Base-by-base conservation (phyloP, 2,888 invertebrate genomes). In the Arrhopalites spinosus region DNA sequence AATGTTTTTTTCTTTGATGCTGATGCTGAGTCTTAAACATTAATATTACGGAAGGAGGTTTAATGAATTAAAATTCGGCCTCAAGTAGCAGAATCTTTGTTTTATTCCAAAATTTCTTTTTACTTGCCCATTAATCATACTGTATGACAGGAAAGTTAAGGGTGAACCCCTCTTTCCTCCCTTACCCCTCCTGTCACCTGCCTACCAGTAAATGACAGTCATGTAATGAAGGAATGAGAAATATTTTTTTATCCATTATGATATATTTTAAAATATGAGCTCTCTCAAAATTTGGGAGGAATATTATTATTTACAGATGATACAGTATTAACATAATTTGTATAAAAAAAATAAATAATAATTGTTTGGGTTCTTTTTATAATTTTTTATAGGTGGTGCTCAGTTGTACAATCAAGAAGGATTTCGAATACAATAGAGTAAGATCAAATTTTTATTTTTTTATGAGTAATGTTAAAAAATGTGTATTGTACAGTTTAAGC, bases 401-500 rank as follows among this genome's bases (percentile, higher is more conserved):
- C 82, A 94, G 94, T 87, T 97, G 96, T 89, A 92, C 93, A 71
- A 93, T 97, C 86, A 95, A 95, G 87, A 94, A 94, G 86, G 96
- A 97, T 87, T 94, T 97, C 86, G 93, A 95, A 86, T 97, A 97
- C 89, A 94, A 95, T 87, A n/a, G n/a, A n/a, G n/a, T n/a, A n/a
- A n/a, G n/a, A n/a, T n/a, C n/a, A n/a, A n/a, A n/a, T n/a, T n/a
- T n/a, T n/a, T n/a, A n/a, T n/a, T n/a, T n/a, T n/a, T n/a, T n/a
- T n/a, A n/a, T n/a, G n/a, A n/a, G n/a, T n/a, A n/a, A n/a, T n/a
- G n/a, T n/a, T n/a, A n/a, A n/a, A n/a, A n/a, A n/a, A n/a, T n/a
- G n/a, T n/a, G n/a, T n/a, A n/a, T n/a, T n/a, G n/a, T n/a, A n/a
- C n/a, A n/a, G n/a, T n/a, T n/a, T n/a, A n/a, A n/a, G n/a, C n/a